These are phyloP conservation scores for Erethizon dorsatum DNA, from an alignment of 2,797 vertebrate species.

Conservation along the genomic window DNA sequence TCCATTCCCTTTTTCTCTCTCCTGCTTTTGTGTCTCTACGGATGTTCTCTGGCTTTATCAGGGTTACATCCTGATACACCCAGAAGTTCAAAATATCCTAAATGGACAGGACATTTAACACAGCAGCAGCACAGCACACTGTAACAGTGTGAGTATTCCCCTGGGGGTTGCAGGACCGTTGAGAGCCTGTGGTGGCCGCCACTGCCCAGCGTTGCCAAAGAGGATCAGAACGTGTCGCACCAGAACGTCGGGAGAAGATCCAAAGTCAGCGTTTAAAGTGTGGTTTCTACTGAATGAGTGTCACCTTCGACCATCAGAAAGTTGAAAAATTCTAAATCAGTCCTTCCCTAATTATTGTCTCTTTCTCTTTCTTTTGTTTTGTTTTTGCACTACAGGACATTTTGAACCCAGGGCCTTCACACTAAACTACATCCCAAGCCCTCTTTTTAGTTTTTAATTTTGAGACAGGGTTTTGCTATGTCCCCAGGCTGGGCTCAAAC, in stretches of 20 bases:
- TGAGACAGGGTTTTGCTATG: neutral
- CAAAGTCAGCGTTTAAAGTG: neutral
- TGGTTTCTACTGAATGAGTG: neutral
- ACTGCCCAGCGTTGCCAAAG: neutral
- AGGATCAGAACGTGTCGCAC: neutral
- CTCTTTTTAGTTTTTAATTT: neutral
- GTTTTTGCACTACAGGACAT: neutral
- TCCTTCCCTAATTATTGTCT: neutral
- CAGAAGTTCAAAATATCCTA: neutral
- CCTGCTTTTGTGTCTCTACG: neutral
- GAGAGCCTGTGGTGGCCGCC: neutral
- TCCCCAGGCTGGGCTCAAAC: neutral
- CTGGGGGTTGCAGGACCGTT: rapidly evolving
- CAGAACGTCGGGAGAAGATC: neutral
- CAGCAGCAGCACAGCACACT: neutral
- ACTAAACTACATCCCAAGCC: neutral
- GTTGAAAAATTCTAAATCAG: neutral
- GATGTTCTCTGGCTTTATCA: too few relatives aligned
- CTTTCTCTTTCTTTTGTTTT: neutral
- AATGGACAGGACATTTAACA: neutral
- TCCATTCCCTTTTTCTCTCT: neutral
- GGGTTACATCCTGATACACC: neutral
- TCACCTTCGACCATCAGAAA: neutral
- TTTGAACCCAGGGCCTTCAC: neutral
- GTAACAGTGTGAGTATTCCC: neutral